Evolutionary conservation across 2,797 vertebrate genomes (phyloP), one percentile per base, ranked within the genome.

Genomic region (Xenops minutus): DNA sequence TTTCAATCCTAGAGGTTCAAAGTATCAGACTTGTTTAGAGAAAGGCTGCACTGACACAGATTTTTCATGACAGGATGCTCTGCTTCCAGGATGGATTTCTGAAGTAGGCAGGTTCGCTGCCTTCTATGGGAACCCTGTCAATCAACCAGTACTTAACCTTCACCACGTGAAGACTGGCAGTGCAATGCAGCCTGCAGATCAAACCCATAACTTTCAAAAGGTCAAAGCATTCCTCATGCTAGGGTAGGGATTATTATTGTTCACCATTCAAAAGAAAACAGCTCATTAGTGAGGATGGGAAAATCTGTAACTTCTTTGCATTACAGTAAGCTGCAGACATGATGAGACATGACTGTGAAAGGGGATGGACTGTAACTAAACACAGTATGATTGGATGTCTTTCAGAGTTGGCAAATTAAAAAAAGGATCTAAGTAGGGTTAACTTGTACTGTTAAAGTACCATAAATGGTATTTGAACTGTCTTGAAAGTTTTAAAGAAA

Each of bases 141-240:
- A 63, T 93, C 96, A 85, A 30, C 37, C 49, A 46, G 51, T 30
- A 73, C 49, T 87, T 79, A 41, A 68, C 78, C 80, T 80, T 74
- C 18, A 90, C 64, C 41, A 41, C 1, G 4, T 76, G 64, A 95
- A 90, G 74, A 64, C 46, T 71, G 55, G 59, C 79, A 82, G 54
- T 17, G 76, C 56, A 88, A 93, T 62, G 48, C 1, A 23, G 51
- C 22, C 85, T 78, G 82, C 55, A 87, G 80, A 92, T 85, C 92
- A 95, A 95, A 93, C 62, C 18, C 79, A 79, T 51, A 92, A 20
- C 80, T 94, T 95, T 74, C 56, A 82, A 81, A 82, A 93, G 89
- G 95, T 95, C 79, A 93, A 87, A 95, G 61, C 54, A 69, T 49
- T 88, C 68, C 72, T 88, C 76, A 68, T 5, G 7, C 37, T 72